Evolutionary conservation across 2,797 vertebrate species (phyloP).

Genomic region (Acipenser oxyrinchus): DNA sequence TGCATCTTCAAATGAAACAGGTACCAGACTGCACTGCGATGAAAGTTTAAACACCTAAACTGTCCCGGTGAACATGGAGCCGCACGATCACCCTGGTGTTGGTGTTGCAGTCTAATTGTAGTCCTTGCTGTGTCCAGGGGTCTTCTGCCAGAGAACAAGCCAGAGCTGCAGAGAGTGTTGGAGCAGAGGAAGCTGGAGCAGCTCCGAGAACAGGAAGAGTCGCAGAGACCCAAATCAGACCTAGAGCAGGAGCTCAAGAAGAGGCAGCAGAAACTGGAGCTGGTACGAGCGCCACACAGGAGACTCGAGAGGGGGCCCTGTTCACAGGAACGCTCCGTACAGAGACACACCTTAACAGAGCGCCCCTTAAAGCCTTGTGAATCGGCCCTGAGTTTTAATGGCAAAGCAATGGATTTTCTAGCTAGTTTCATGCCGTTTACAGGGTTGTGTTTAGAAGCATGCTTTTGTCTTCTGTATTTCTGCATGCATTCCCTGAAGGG

Average conservation of each 20-base stretch:
- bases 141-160: slow-evolving; percentile 52
- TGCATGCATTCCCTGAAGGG: background rate
- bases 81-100: background rate
- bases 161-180: slow-evolving; percentile 58
- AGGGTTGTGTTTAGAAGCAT: too few relatives aligned
- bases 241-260: slow-evolving; percentile 68
- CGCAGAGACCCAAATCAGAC: slow-evolving; percentile 47
- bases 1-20: background rate
- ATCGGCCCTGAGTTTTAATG: background rate
- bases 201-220: slow-evolving; percentile 55
- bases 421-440: too few relatives aligned
- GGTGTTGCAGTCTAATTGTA: background rate
- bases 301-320: slow-evolving; percentile 2
- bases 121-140: slow-evolving; percentile 38
- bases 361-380: background rate
- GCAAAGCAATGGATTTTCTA: too few relatives aligned
- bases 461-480: background rate
- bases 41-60: background rate
- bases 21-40: background rate
- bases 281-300: slow-evolving; percentile 37
- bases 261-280: slow-evolving; percentile 56
- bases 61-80: background rate
- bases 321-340: background rate
- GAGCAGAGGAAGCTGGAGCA: slow-evolving; percentile 29
- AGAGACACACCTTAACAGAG: background rate